A percentile compares a stretch with the other conserved stretches of the same genome.
Conservation (phyloP, 2,888 invertebrate species). For the Parelbella ahira region DNA sequence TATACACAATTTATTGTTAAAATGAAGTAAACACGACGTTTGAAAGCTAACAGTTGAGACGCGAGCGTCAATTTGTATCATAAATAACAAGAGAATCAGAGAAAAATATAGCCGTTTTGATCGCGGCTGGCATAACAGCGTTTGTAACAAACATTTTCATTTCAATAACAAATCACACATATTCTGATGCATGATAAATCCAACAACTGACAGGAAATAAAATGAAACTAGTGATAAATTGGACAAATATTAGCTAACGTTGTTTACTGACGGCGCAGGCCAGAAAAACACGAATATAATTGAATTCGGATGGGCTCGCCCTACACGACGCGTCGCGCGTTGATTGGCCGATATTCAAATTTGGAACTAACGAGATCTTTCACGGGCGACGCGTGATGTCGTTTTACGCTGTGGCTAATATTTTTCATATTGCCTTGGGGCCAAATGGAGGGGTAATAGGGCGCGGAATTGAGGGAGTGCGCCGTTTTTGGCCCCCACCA, state of each 20-base stretch:
- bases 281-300: constrained; percentile 49
- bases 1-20: too few species aligned
- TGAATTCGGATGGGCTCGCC: constrained; percentile 57
- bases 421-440: constrained; percentile 59
- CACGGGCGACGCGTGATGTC: constrained; percentile 59
- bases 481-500: constrained; percentile 13
- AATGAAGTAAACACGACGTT: too few species aligned
- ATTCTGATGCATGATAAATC: constrained; percentile 3
- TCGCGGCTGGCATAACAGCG: too few species aligned
- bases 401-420: constrained; percentile 71
- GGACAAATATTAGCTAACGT: constrained; percentile 27
- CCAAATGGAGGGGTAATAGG: constrained; percentile 51
- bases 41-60: too few species aligned
- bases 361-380: constrained; percentile 62
- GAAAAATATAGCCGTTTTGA: too few species aligned
- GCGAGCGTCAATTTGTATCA: too few species aligned
- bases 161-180: constrained; percentile 15
- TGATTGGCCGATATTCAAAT: constrained; percentile 80
- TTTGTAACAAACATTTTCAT: constrained; percentile 9
- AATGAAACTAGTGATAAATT: constrained; percentile 19
- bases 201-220: constrained; percentile 7
- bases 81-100: too few species aligned
- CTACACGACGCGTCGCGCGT: constrained; percentile 52
- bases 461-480: constrained; percentile 61
- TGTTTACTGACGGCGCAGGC: constrained; percentile 35